Evolutionary conservation across 2,797 vertebrate genomes (phyloP), one percentile per base, ranked within the genome.

Genomic region (Tokudaia tokunoshimensis): DNA sequence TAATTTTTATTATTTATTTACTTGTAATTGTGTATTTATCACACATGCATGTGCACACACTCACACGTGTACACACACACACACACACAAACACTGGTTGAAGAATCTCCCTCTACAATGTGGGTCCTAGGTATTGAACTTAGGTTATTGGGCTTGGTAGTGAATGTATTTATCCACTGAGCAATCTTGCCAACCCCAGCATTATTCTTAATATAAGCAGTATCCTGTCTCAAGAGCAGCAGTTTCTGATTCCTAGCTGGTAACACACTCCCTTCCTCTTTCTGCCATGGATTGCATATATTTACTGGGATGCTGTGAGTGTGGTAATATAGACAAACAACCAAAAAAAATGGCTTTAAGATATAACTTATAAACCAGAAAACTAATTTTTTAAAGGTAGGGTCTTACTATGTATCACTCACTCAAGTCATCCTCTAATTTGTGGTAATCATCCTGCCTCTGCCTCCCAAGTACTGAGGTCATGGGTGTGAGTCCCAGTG

Each of bases 291-390:
- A 47, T 29, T 92, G 15, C 31, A 41, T 31, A 31, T 10, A 31
- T 34, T 26, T 65, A 87, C 76, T 41, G 6, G 24, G 8, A 95
- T 70, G 29, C 19, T 20, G 17, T 72, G 26, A 22, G 11, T 44
- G 7, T 22, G 37, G 24, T 75, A 34, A 79, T 55, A n/a, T 50
- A 55, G 34, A 70, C 44, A 50, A n/a, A 9, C 81, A 63, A 37
- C 11, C 4, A 37, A 76, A 76, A 76, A 76, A 70, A 63, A 63
- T 9, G 55, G 3, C 59, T 76, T 63, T 61, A 9, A 94, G 72
- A 72, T 90, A 93, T 11, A 76, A 93, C 80, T 91, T 92, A 78
- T 14, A 52, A 17, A 83, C 10, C 20, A 83, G 6, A 72, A 87
- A 82, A 93, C 52, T 52, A 50, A 80, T 6, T 34, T 31, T 59